Base-by-base conservation (phyloP, 2,888 invertebrate species). In the Hymenopus coronatus region DNA sequence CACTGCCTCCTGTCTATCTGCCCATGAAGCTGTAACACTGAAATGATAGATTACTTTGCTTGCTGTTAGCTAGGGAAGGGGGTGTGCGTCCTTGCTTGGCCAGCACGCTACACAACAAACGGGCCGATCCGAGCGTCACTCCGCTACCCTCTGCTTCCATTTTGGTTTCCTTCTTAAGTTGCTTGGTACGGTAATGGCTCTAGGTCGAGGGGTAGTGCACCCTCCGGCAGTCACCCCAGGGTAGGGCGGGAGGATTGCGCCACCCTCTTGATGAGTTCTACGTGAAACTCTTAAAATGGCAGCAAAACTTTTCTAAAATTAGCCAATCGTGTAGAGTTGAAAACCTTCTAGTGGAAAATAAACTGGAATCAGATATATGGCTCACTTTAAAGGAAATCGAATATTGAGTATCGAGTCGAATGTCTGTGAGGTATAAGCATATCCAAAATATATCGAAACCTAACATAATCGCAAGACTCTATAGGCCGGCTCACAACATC, bases 11-110 rank as follows among this genome's bases (percentile, higher is more conserved):
- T 86, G 86, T 86, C 86, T 86, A 86, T 86, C 86, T 86, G 86
- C 28, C 86, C 86, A 81, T 86, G 86, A 86, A 86, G 86, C 86
- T 86, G 86, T 86, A 86, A 86, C 54, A 86, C 70, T 54, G 81
- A 86, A 86, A 86, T 86, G 86, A 86, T 86, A 81, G 86, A 86
- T 86, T 86, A 81, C 86, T 85, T 46, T 28, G 28, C 85, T 85
- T 70, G 54, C 54, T 25, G 54, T 70, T 70, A 25, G 54, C 20
- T 20, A 25, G 54, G 54, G 54, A 25, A 25, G 54, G 54, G 54
- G 54, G 54, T 70, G 54, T 6, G 54, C 54, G 54, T 70, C 54
- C 54, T 70, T 20, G 54, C 54, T 6, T 70, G 54, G 54, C 54
- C 54, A 70, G 54, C 54, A 70, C 54, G 54, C 54, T 70, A 70